Evolutionary conservation across 2,113 vertebrate species (phyloP).

Genomic region (Chionis minor): DNA sequence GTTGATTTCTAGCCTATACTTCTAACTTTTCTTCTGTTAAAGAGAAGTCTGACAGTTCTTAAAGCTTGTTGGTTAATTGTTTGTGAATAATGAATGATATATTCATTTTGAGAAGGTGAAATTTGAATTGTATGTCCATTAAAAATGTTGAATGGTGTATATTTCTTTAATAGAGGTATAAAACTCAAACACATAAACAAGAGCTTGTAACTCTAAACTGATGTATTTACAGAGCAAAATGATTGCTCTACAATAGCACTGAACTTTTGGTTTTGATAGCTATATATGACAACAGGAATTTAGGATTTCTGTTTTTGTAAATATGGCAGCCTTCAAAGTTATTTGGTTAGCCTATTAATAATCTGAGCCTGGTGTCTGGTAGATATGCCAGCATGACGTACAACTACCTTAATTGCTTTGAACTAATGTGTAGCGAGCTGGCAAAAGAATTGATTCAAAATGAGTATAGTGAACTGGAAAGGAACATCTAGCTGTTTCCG

Average conservation of each 20-base stretch:
- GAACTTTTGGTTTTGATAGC: background rate
- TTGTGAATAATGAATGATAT: background rate
- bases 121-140: background rate
- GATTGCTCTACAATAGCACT: background rate
- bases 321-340: background rate
- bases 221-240: background rate
- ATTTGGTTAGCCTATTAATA: background rate
- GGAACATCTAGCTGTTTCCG: background rate
- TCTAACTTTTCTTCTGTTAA: background rate
- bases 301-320: background rate
- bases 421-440: background rate
- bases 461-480: background rate
- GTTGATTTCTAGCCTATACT: background rate
- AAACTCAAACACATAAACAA: background rate
- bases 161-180: background rate
- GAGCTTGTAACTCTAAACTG: background rate
- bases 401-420: background rate
- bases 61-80: background rate
- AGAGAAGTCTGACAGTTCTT: background rate
- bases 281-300: background rate
- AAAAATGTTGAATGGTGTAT: background rate
- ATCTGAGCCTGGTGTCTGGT: background rate
- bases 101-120: background rate
- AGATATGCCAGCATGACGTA: background rate
- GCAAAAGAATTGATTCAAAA: background rate